Base-by-base conservation (phyloP, 2,113 vertebrate genomes). In the Chloroceryle aenea region DNA sequence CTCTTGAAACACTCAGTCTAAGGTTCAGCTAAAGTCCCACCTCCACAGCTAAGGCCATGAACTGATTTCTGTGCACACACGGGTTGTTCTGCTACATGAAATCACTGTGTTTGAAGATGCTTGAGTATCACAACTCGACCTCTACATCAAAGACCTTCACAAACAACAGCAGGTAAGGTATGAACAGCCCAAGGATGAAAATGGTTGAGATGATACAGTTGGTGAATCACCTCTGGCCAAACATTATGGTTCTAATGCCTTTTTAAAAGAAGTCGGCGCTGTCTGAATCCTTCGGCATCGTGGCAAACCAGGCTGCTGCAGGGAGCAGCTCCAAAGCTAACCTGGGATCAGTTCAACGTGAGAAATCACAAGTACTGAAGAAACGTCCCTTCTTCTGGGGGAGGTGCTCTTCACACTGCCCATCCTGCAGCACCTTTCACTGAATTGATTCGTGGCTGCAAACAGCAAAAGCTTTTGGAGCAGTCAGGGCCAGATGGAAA, bases 391-490 rank as follows among this genome's bases (percentile, higher is more conserved):
- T 45, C 85, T 90, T 91, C 93, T 94, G 96, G 66, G 43, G 95
- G 93, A 87, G 85, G 88, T 92, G 85, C 95, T 96, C 92, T 85
- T 96, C 93, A 88, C 93, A 90, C 92, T 96, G 95, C 93, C 95
- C 90, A 64, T 93, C 90, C 93, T 5, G 22, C 88, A 93, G 85
- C 95, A 95, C 93, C 93, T 97, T 96, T 55, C 68, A 8, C 85
- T 21, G 55, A 80, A 79, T 26, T 26, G 88, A 94, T 71, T 50
- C 38, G 88, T 55, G 88, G 83, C 85, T 95, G 96, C 75, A 96
- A 96, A 92, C 96, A 96, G 96, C 96, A 95, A 95, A 97, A 96
- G 95, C 90, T 96, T 95, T 75, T 87, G 90, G 56, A 95, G 95
- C 96, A 95, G 66, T 72, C 76, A 14, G 83, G 95, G 95, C 83